phyloP scores from a whole-genome alignment of 64 coral and sea anemone species.

The Stichodactyla helianthus region DNA sequence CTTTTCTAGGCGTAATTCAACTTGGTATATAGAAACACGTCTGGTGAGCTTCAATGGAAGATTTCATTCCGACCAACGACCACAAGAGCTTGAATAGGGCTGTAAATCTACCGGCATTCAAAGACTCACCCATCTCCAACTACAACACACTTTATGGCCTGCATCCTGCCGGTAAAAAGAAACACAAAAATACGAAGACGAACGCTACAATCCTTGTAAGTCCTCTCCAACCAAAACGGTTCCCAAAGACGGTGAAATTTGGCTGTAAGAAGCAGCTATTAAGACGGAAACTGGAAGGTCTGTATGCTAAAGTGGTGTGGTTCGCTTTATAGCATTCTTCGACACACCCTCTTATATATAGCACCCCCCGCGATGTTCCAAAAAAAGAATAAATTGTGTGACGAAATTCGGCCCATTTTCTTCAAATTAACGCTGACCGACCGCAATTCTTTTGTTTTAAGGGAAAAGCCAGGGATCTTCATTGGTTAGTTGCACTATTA shows the following conservation, averaged over 20 bases:
- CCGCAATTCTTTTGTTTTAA: not conserved
- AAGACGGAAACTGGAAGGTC: slow-evolving; percentile 14
- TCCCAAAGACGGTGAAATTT: not conserved
- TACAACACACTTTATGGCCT: slow-evolving; percentile 94
- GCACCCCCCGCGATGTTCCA: slow-evolving; percentile 61
- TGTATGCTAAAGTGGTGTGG: not conserved
- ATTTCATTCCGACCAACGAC: not conserved
- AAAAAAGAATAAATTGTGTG: slow-evolving; percentile 46
- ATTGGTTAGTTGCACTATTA: not conserved
- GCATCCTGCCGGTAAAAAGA: slow-evolving; percentile 55
- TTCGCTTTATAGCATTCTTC: slow-evolving; percentile 37
- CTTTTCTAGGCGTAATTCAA: not conserved
- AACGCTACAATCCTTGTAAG: not conserved
- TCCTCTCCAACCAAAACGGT: not conserved
- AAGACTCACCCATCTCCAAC: slow-evolving; percentile 88
- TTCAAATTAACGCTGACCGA: slow-evolving; percentile 2
- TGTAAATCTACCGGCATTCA: slow-evolving; percentile 19
- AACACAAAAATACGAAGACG: slow-evolving; percentile 30
- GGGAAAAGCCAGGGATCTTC: not conserved
- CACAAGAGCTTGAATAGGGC: not conserved
- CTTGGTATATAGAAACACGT: not conserved
- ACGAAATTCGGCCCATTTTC: slow-evolving; percentile 15
- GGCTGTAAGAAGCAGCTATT: not conserved
- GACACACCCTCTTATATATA: slow-evolving; percentile 70
- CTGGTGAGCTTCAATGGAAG: not conserved